Evolutionary conservation across 2,113 vertebrate species (phyloP), one percentile per base, ranked within the genome.

Genomic region (Paralichthys olivaceus): DNA sequence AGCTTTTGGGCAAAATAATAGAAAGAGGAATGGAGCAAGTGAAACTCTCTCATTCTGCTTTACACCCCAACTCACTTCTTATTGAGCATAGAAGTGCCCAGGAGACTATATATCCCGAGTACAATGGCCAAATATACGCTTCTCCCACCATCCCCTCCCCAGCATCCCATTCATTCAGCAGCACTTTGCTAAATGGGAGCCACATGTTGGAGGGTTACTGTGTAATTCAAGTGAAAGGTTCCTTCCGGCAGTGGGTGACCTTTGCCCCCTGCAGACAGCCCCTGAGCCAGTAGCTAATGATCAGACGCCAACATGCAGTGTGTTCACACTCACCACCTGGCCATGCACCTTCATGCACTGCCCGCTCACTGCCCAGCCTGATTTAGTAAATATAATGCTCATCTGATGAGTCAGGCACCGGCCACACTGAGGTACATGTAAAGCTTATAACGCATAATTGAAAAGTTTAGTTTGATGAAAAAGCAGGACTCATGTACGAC

Each of bases 191-290:
- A 87, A 94, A 93, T 93, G 74, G 87, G 81, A 90, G 79, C 89
- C 93, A 94, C 80, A 91, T 93, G 93, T 92, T 89, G 69, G 66
- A 71, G 74, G 77, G 72, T 89, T 84, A 78, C 85, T 72, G 83
- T 89, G 77, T 87, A 90, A 86, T 88, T 88, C 80, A 83, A 91
- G 87, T 90, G 77, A 92, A 88, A 85, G 85, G 80, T 82, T 89
- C 69, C 83, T 91, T 91, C 90, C 83, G 79, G 61, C 75, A 65
- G 65, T 25, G n/a, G 72, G 67, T 77, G 77, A 92, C 86, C 87
- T 83, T 61, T 85, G 78, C 51, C 77, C 85, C 66, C 45, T 34
- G 60, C 75, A 85, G 85, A 83, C 66, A 7, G 40, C 67, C 74
- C 77, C 54, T 65, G 85, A 80, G 56, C 69, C 60, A 57, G 69